Percentiles rank a stretch among this genome's conserved stretches.
These are phyloP conservation scores for Fulica atra DNA, from an alignment of 2,113 vertebrate genomes.

Conservation along the genomic window DNA sequence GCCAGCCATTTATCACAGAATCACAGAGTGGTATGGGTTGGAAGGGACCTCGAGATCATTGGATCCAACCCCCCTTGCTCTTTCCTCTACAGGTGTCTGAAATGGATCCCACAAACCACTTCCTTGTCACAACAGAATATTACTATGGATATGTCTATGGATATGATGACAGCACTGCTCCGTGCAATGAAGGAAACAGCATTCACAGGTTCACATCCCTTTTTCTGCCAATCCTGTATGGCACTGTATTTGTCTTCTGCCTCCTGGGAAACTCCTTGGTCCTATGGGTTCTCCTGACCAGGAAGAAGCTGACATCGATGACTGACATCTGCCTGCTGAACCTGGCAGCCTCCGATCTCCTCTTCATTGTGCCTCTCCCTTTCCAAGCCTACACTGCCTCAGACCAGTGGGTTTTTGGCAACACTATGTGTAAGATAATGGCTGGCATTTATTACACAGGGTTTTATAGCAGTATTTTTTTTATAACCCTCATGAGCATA, in stretches of 20 bases:
- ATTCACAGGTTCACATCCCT: constrained; percentile 62
- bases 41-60: too few species aligned
- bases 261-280: constrained; percentile 85
- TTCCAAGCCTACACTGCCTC: too few species aligned
- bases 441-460: too few species aligned
- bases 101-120: constrained; percentile 49
- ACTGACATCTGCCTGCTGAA: too few species aligned
- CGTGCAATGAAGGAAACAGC: constrained; percentile 12
- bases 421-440: too few species aligned
- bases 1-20: not conserved
- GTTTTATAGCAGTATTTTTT: constrained; percentile 86
- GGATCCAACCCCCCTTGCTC: too few species aligned
- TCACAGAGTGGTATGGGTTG: too few species aligned
- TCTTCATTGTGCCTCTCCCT: too few species aligned
- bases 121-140: constrained; percentile 30
- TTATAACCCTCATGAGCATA: constrained; percentile 87
- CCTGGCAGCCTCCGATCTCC: too few species aligned
- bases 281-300: constrained; percentile 81
- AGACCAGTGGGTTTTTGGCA: too few species aligned
- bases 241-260: constrained; percentile 81
- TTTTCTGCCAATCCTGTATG: constrained; percentile 81
- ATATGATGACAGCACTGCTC: constrained; percentile 59
- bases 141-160: constrained; percentile 46
- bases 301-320: constrained; percentile 74
- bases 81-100: constrained; percentile 8